A percentile compares a stretch with the other conserved stretches of the same genome.
These are phyloP conservation scores for Micrasema longulum DNA, from an alignment of 1,140 invertebrate species.

Conservation along the genomic window DNA sequence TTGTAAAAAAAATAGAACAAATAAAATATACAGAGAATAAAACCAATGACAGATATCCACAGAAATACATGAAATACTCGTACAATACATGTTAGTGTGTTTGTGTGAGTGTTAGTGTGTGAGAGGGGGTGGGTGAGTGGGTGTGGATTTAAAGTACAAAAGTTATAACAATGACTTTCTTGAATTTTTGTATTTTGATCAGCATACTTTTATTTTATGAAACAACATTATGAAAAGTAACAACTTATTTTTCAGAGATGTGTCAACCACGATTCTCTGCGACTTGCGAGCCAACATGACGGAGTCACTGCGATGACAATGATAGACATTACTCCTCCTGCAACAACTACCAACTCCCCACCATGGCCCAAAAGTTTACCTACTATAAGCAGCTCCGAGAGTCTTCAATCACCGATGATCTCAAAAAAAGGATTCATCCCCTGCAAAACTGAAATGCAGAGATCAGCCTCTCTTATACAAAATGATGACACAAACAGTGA, in stretches of 20 bases:
- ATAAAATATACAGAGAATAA: too few species aligned
- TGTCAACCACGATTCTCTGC: slow-evolving; percentile 48
- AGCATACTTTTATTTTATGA: too few species aligned
- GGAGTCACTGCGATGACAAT: slow-evolving; percentile 47
- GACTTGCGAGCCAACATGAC: slow-evolving; percentile 50
- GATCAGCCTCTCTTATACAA: slow-evolving; percentile 29
- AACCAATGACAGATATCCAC: too few species aligned
- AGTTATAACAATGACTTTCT: too few species aligned
- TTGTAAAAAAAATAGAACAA: too few species aligned
- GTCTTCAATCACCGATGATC: slow-evolving; percentile 29
- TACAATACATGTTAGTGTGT: too few species aligned
- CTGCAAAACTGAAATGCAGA: background rate
- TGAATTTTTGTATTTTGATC: too few species aligned
- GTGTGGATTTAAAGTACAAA: too few species aligned
- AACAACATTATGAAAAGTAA: too few species aligned
- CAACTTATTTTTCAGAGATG: slow-evolving; percentile 39
- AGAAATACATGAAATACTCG: too few species aligned
- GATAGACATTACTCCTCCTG: slow-evolving; percentile 49
- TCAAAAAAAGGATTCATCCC: slow-evolving; percentile 27
- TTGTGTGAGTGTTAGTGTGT: too few species aligned
- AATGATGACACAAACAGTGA: slow-evolving; percentile 39
- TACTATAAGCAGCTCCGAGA: slow-evolving; percentile 35
- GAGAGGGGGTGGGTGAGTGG: too few species aligned
- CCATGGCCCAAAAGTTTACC: slow-evolving; percentile 48
- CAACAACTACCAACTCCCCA: slow-evolving; percentile 46